Evolutionary conservation across 2,888 invertebrate genomes (phyloP).

Genomic region (Nasonovia ribisnigri): DNA sequence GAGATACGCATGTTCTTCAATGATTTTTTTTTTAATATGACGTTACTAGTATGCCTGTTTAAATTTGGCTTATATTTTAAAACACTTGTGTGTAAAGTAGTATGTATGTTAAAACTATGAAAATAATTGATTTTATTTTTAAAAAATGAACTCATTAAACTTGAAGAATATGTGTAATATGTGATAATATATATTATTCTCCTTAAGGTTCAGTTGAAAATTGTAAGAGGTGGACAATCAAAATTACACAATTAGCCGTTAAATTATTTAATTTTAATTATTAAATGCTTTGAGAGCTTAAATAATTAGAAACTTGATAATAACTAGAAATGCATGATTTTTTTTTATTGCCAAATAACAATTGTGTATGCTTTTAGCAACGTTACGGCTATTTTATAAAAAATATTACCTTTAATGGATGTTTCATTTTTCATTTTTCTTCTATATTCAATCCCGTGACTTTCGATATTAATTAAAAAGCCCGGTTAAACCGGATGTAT

Average conservation of each 20-base stretch:
- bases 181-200: neutral
- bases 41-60: neutral
- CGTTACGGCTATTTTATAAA: conserved; percentile 12
- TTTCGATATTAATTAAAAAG: conserved; percentile 62
- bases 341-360: conserved; percentile 39
- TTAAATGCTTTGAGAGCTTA: neutral
- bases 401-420: conserved; percentile 48
- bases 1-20: neutral
- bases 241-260: neutral
- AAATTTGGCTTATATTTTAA: neutral
- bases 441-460: conserved; percentile 45
- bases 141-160: neutral
- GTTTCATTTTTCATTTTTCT: conserved; percentile 38
- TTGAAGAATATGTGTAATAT: neutral
- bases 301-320: conserved; percentile 36
- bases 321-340: neutral
- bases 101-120: neutral
- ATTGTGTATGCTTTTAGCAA: conserved; percentile 22
- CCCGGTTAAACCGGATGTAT: conserved; percentile 60
- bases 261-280: conserved; percentile 13
- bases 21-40: neutral
- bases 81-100: neutral
- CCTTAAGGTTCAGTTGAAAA: neutral
- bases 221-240: neutral
- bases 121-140: neutral